Evolutionary conservation across 2,797 vertebrate genomes (phyloP).

Genomic region (Tarsius wallacei): DNA sequence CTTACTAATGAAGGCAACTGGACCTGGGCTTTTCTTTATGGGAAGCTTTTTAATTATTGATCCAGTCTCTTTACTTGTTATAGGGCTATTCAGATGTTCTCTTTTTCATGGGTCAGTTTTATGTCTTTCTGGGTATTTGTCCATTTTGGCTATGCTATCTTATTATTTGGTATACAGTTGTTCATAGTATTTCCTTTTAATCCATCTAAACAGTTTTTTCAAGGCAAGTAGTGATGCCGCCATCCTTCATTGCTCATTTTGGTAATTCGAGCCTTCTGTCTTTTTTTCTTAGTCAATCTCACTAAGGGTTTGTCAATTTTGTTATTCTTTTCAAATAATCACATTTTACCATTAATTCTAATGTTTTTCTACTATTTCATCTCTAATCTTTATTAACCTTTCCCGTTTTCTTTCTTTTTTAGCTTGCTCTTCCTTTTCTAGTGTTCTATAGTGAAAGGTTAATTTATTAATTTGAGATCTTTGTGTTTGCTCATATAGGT

Average conservation of each 20-base stretch:
- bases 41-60: constrained; percentile 5
- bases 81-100: neutral
- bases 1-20: neutral
- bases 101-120: neutral
- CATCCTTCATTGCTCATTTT: neutral
- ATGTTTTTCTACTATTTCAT: neutral
- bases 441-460: neutral
- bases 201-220: neutral
- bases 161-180: neutral
- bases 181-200: neutral
- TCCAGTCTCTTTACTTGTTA: neutral
- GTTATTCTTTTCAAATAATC: neutral
- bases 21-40: neutral
- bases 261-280: neutral
- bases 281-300: neutral
- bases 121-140: neutral
- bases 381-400: neutral
- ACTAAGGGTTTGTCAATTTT: neutral
- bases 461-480: neutral
- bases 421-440: neutral
- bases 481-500: neutral
- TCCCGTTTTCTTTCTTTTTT: neutral
- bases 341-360: neutral
- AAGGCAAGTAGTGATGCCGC: neutral
- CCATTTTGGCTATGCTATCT: neutral